Evolutionary conservation across 2,888 invertebrate species (phyloP), one percentile per base, ranked within the genome.

Genomic region (Euspilapteryx auroguttella): DNA sequence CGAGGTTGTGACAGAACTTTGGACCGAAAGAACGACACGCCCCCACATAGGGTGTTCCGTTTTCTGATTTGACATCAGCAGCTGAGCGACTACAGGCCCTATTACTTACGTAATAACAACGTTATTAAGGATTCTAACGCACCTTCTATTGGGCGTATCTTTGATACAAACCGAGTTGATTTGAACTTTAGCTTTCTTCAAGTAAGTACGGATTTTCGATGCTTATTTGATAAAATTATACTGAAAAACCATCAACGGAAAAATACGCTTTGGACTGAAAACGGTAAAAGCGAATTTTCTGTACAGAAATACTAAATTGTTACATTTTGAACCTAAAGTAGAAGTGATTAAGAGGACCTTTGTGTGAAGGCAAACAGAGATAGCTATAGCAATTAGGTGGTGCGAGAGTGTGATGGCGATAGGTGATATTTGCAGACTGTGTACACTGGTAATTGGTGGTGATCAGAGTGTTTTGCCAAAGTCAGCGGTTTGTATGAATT

Each of bases 381-480:
- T 7, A 12, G 26, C 15, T 37, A 15, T 41, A 38, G 30, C 32
- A 34, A 34, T 39, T 36, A 30, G 21, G 7, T 9, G 8, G 23
- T 24, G 43, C 29, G 27, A 37, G 44, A 53, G 30, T 27, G 44
- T 34, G 50, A 48, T 14, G 33, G 37, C 38, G 41, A 41, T 24
- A 21, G 34, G n/a, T 22, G 41, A 47, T 61, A 54, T 59, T 55
- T 55, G 63, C 50, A 51, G 57, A 57, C 48, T 51, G 50, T 49
- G 52, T 61, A 58, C 58, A 51, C 47, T 51, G 55, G 64, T 75
- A 73, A 75, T 75, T 75, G 73, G 63, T 61, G 65, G 61, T 65
- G 68, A 69, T 71, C 66, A 63, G 44, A 52, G 55, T 66, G 65
- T 69, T 71, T 69, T 65, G 68, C 47, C 45, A 44, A 55, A 63